A percentile compares a stretch with the other conserved stretches of the same genome.
Conservation (phyloP, 2,888 invertebrate genomes). For the Cynaeus angustus region DNA sequence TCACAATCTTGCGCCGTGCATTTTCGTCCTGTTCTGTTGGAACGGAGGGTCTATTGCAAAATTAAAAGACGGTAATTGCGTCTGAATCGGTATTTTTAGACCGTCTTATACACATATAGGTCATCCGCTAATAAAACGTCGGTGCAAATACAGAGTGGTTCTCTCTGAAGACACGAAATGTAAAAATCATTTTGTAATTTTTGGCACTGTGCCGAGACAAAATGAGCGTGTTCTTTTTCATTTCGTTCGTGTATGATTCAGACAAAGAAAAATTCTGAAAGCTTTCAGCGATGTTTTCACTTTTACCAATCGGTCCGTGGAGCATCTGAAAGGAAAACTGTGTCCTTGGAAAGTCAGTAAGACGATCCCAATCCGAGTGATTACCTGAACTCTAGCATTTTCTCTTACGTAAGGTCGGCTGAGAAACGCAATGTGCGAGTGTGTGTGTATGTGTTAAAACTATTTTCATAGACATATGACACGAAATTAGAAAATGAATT, state of each 20-base stretch:
- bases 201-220: too few relatives aligned
- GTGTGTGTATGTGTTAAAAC: constrained; percentile 38
- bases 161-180: too few relatives aligned
- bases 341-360: constrained; percentile 31
- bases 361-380: too few relatives aligned
- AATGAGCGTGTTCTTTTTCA: too few relatives aligned
- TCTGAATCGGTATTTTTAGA: constrained; percentile 42
- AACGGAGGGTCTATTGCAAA: constrained; percentile 25
- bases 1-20: constrained; percentile 16
- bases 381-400: constrained; percentile 40
- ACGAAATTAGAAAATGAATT: constrained; percentile 51
- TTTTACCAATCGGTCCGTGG: too few relatives aligned
- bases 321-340: constrained; percentile 28
- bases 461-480: constrained; percentile 25
- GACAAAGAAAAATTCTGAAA: too few relatives aligned
- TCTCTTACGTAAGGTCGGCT: constrained; percentile 34
- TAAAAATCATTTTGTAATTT: too few relatives aligned
- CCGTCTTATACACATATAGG: constrained; percentile 41
- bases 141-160: neutral
- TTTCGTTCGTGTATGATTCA: too few relatives aligned
- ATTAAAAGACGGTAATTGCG: constrained; percentile 42
- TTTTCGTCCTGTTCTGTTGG: neutral
- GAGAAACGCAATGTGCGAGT: constrained; percentile 35
- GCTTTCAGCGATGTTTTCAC: constrained; percentile 11
- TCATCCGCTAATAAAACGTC: constrained; percentile 42